Percentiles rank a stretch among this genome's conserved stretches.
Evolutionary conservation across 1,140 invertebrate species (phyloP).

Genomic region (Antheraea pernyi): DNA sequence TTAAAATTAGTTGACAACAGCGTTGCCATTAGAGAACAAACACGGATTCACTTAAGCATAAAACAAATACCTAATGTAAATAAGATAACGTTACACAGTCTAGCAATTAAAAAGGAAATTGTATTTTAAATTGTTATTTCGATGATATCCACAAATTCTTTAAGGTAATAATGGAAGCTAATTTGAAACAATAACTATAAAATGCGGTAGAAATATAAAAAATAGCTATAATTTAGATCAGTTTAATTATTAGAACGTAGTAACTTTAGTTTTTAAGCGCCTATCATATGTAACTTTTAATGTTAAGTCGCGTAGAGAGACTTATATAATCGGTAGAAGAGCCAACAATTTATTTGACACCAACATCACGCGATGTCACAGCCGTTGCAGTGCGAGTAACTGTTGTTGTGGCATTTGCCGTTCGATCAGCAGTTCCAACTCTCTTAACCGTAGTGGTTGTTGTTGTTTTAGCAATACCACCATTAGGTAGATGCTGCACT

Average conservation of each 20-base stretch:
- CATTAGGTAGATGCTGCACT: constrained; percentile 60
- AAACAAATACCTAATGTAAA: background rate
- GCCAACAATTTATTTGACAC: constrained; percentile 52
- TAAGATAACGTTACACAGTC: background rate
- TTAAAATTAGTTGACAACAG: constrained; percentile 15
- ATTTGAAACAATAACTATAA: too few species aligned
- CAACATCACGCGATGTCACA: constrained; percentile 61
- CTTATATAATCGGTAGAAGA: background rate
- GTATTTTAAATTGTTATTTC: background rate
- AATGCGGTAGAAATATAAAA: too few species aligned
- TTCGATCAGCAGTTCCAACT: constrained; percentile 59
- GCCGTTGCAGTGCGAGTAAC: constrained; percentile 59
- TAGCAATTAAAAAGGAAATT: background rate
- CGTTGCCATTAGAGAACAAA: background rate
- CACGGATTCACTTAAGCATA: background rate
- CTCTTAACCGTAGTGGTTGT: constrained; percentile 65
- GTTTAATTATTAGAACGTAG: constrained; percentile 8
- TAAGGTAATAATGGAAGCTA: background rate
- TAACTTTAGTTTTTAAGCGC: constrained; percentile 13
- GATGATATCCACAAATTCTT: background rate
- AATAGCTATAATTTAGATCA: background rate
- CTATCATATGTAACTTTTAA: constrained; percentile 13
- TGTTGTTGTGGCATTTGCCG: constrained; percentile 52
- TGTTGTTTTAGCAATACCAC: constrained; percentile 60
- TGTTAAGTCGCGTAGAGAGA: background rate